A percentile compares a stretch with the other conserved stretches of the same genome.
Conservation (phyloP, 2,888 invertebrate species). For the Drosophila quasianomalipes region DNA sequence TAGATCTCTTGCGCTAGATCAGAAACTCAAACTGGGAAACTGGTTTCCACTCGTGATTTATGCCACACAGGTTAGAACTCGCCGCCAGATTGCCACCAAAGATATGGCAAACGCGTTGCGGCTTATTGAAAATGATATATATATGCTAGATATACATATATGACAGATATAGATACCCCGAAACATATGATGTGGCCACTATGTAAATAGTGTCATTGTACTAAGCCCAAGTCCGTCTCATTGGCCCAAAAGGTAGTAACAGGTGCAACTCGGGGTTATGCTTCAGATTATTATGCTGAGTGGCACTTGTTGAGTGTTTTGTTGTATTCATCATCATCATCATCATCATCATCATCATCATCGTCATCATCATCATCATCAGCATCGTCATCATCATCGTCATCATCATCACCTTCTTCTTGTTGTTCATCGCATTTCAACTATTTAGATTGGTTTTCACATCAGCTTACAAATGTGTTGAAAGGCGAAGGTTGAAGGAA, state of each 20-base stretch:
- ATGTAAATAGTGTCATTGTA: slow-evolving; percentile 64
- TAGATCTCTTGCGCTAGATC: slow-evolving; percentile 69
- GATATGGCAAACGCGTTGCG: slow-evolving; percentile 44
- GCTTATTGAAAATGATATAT: slow-evolving; percentile 68
- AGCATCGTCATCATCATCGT: background rate
- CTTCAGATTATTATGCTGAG: slow-evolving; percentile 12
- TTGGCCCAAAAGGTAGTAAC: slow-evolving; percentile 32
- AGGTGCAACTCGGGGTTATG: slow-evolving; percentile 22
- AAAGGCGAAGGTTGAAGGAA: slow-evolving; percentile 15
- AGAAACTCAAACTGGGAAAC: slow-evolving; percentile 40
- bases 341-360: background rate
- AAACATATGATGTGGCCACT: slow-evolving; percentile 23
- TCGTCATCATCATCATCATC: background rate
- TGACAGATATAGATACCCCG: slow-evolving; percentile 26
- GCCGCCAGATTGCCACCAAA: slow-evolving; percentile 54
- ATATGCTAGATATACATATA: background rate
- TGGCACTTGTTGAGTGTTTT: slow-evolving; percentile 51
- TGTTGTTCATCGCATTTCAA: background rate
- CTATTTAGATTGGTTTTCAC: slow-evolving; percentile 31
- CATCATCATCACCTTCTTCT: background rate
- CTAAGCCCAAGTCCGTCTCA: slow-evolving; percentile 34
- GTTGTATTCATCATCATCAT: background rate
- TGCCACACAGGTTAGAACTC: slow-evolving; percentile 44
- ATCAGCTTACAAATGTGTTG: slow-evolving; percentile 36
- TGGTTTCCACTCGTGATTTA: slow-evolving; percentile 68